Conservation (phyloP, 2,888 invertebrate genomes). For the Torymus tubicola region DNA sequence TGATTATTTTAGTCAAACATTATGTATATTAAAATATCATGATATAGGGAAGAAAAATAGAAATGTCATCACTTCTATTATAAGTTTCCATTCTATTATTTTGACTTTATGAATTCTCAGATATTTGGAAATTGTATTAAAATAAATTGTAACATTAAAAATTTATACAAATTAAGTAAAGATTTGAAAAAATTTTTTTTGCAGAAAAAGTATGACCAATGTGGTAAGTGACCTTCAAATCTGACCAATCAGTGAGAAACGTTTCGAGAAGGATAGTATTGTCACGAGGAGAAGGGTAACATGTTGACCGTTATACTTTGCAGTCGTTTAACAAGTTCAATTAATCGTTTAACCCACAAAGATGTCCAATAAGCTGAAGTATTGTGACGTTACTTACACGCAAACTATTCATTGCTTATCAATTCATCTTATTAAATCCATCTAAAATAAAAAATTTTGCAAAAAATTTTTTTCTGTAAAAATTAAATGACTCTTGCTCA, state of each 20-base stretch:
- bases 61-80: no score
- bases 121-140: no score
- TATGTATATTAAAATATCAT: no score
- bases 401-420: neutral
- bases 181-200: neutral
- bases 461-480: neutral
- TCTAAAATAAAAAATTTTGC: conserved; percentile 8
- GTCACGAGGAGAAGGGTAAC: conserved; percentile 37
- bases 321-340: conserved; percentile 65
- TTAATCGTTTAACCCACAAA: conserved; percentile 66
- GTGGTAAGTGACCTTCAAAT: conserved; percentile 24
- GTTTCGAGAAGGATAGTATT: conserved; percentile 37
- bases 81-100: no score
- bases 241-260: conserved; percentile 24
- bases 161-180: conserved; percentile 15
- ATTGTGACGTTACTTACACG: conserved; percentile 12
- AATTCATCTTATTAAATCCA: conserved; percentile 17
- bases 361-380: conserved; percentile 27
- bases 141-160: no score
- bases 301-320: conserved; percentile 24
- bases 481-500: neutral
- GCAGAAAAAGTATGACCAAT: conserved; percentile 15
- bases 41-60: no score
- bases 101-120: no score
- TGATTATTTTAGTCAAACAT: no score